These are phyloP conservation scores for Episyrphus balteatus DNA, from an alignment of 1,140 invertebrate genomes.

Conservation along the genomic window DNA sequence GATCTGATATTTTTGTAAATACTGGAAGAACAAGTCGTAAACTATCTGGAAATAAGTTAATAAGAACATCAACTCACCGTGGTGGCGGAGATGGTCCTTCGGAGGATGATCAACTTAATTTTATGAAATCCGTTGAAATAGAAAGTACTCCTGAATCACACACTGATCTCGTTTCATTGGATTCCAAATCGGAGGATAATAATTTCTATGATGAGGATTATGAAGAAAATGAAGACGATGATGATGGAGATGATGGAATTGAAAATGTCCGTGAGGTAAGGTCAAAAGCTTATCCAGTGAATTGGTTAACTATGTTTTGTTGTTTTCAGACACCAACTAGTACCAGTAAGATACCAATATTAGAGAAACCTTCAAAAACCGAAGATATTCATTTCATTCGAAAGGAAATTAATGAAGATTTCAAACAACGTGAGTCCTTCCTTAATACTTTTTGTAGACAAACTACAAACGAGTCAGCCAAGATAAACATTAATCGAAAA, in stretches of 20 bases:
- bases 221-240: not conserved
- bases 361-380: not conserved
- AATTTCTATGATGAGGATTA: not conserved
- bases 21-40: conserved; percentile 36
- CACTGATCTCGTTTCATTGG: too few relatives aligned
- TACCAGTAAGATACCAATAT: not conserved
- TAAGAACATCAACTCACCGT: too few relatives aligned
- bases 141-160: too few relatives aligned
- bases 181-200: not conserved
- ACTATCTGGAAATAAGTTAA: not conserved
- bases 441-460: conserved; percentile 30
- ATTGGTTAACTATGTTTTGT: too few relatives aligned
- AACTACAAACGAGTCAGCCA: conserved; percentile 21
- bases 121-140: too few relatives aligned
- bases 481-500: conserved; percentile 37
- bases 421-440: conserved; percentile 29
- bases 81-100: too few relatives aligned
- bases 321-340: too few relatives aligned
- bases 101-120: too few relatives aligned
- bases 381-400: conserved; percentile 13
- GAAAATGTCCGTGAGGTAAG: not conserved
- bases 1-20: conserved; percentile 32
- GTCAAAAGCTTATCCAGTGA: not conserved
- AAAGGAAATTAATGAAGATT: conserved; percentile 29
- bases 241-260: not conserved